Percentiles rank a stretch among this genome's conserved stretches.
These are phyloP conservation scores for Eptatretus atami DNA, from an alignment of 2,797 vertebrate genomes.

Conservation along the genomic window DNA sequence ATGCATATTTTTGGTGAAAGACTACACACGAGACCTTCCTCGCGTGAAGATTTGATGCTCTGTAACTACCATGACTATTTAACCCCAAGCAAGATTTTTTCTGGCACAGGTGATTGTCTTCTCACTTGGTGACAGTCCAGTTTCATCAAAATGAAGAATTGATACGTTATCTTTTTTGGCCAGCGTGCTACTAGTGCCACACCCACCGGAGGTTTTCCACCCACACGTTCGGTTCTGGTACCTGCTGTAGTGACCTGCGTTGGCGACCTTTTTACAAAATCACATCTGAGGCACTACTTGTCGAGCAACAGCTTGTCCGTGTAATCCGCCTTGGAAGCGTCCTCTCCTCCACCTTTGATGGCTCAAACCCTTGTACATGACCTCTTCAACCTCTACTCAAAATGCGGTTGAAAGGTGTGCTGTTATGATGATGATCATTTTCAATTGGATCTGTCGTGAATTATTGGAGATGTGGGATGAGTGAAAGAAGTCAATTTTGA, in stretches of 20 bases:
- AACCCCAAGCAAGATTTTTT: slow-evolving; percentile 9
- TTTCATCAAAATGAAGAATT: slow-evolving; percentile 66
- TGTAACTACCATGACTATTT: no score
- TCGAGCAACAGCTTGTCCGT: slow-evolving; percentile 43
- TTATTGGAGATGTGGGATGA: background rate
- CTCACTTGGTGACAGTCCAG: slow-evolving; percentile 42
- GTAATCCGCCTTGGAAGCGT: slow-evolving; percentile 45
- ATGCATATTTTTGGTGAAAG: no score
- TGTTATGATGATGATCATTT: background rate
- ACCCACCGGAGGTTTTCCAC: slow-evolving; percentile 38
- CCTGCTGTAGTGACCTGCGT: slow-evolving; percentile 38
- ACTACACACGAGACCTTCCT: no score
- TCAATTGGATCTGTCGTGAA: background rate
- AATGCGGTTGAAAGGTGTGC: slow-evolving; percentile 29
- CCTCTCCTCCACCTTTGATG: slow-evolving; percentile 23
- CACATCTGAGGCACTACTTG: slow-evolving; percentile 49
- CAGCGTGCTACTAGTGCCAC: slow-evolving; percentile 43
- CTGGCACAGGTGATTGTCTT: slow-evolving; percentile 35
- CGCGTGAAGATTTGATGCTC: no score
- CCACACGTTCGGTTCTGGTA: slow-evolving; percentile 47
- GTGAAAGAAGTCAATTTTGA: background rate
- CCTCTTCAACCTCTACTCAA: slow-evolving; percentile 28
- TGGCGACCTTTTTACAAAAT: slow-evolving; percentile 70
- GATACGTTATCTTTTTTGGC: slow-evolving; percentile 46
- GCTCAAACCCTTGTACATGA: slow-evolving; percentile 30